Evolutionary conservation across 2,888 invertebrate genomes (phyloP), one percentile per base, ranked within the genome.

Genomic region (Scrobipalpa atriplicella): DNA sequence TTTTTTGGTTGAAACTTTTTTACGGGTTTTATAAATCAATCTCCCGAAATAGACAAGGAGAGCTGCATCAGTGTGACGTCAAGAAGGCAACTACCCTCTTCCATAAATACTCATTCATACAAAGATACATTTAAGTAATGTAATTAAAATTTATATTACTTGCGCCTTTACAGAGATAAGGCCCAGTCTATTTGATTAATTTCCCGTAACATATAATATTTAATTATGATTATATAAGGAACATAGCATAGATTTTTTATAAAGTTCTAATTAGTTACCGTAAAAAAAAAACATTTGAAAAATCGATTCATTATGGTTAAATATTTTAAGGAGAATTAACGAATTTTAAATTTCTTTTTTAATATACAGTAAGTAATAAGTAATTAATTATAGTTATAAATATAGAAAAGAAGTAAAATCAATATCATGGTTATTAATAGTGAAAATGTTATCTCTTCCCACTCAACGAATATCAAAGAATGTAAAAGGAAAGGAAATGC

Each of bases 301-400:
- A 58, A 38, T 58, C 58, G n/a, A 38, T 58, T 58, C 13, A 58
- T 58, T 58, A 58, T 38, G 58, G 58, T 64, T 69, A 69, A 67
- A 60, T 71, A 70, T 67, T 51, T 62, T 78, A 81, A 79, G 79
- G 72, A 67, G 73, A 78, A 80, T 75, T 78, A 84, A 83, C 84
- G 85, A 87, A 86, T 86, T 85, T 84, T 82, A 73, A 76, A 80
- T 80, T 80, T 82, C 66, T 75, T 68, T 76, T 77, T 77, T 21
- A 74, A 75, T n/a, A 71, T 69, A 75, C 72, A 70, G 79, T 62
- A 64, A 73, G 64, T 21, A 19, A 19, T 19, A 18, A 54, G 69
- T 71, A 74, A 73, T 69, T 64, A 67, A 36, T 52, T 52, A 7
- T 62, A 62, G 58, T 36, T 72, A 72, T 29, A 9, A 29, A 21